These are phyloP conservation scores for Athripsodes cinereus DNA, from an alignment of 2,888 invertebrate species.

Conservation along the genomic window DNA sequence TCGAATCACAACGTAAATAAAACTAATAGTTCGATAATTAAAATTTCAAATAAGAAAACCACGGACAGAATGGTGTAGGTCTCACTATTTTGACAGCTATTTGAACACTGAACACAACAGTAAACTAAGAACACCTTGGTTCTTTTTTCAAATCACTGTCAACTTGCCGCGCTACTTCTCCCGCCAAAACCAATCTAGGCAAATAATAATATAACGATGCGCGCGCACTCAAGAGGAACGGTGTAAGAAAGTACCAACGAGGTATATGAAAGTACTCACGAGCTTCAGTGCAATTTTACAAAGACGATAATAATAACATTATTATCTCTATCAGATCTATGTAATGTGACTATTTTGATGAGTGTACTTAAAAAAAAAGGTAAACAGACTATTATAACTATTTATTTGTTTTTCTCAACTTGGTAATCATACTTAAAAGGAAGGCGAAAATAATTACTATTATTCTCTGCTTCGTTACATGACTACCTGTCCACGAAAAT, in stretches of 20 bases:
- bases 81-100: not conserved
- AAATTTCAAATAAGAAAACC: not conserved
- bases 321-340: no score
- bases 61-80: not conserved
- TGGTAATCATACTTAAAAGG: no score
- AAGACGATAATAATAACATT: no score
- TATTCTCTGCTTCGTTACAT: not conserved
- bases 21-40: not conserved
- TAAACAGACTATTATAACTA: no score
- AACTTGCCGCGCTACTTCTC: constrained; percentile 14
- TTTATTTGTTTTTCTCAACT: no score
- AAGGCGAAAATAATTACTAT: not conserved
- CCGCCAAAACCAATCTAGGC: constrained; percentile 14
- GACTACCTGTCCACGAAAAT: not conserved
- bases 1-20: no score
- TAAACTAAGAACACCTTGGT: no score
- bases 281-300: no score
- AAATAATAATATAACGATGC: not conserved
- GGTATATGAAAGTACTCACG: no score
- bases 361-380: no score
- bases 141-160: constrained; percentile 14
- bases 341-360: no score
- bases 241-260: not conserved
- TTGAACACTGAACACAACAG: not conserved
- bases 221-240: constrained; percentile 15